Evolutionary conservation across 2,888 invertebrate species (phyloP), one percentile per base, ranked within the genome.

Genomic region (Minunthozetes semirufus): DNA sequence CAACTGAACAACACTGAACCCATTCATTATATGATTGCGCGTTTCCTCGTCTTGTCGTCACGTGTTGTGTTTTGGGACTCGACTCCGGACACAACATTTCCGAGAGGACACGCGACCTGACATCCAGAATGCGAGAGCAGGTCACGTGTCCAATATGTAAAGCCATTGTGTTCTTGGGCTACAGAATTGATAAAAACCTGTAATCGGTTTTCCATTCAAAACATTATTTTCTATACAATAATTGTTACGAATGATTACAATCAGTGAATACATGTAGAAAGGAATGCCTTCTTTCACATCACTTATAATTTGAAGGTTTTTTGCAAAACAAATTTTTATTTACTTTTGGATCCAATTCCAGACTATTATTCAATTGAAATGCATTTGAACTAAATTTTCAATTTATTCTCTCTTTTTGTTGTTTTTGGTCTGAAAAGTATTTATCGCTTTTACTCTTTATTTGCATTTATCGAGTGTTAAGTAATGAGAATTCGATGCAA

Each of bases 1-100:
- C 33, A 56, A 56, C 4, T 5, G 25, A 56, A 56, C 33, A 33
- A 3, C 59, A 59, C 59, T 59, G 17, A 59, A 59, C 59, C 61
- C 61, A 29, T 63, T 63, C 61, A 63, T 33, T 63, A 33, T 33
- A 63, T 63, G 29, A 63, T 63, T 33, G 61, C 22, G n/a, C 6
- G 33, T 33, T 63, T 63, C 61, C 61, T 29, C 27, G 61, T 63
- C 61, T 63, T 63, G 61, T 63, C 61, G 61, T 63, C 61, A 63
- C 61, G 61, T 63, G 61, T 63, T 63, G 61, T 63, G 61, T 33
- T 29, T 63, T 63, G 61, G 61, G 61, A 63, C 61, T 56, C 25
- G 19, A 56, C 25, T 56, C 25, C 56, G 56, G 56, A 63, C 61
- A 63, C 11, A 56, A 15, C 27, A 29, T 63, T 63, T 22, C 61